Base-by-base conservation (phyloP, 1,140 invertebrate genomes). In the Homalodisca vitripennis region DNA sequence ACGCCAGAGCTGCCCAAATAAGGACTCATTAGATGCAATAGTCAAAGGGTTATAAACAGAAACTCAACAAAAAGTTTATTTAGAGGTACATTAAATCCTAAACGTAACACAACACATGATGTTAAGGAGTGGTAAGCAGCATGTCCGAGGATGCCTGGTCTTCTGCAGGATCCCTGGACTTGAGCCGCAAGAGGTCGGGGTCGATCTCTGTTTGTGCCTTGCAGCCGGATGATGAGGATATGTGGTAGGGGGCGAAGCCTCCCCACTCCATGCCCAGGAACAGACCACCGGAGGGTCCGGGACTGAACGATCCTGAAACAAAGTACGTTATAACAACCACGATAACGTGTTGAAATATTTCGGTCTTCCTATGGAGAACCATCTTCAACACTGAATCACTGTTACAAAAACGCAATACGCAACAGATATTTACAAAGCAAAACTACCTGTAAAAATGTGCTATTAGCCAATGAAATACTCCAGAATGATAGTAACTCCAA, bases 221-320 rank as follows among this genome's bases (percentile, higher is more conserved):
- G 34, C 31, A 31, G n/a, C 20, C 51, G 27, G 27, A 17, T 14
- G 66, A 48, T 2, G 41, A 47, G n/a, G 63, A 26, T 17, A 67
- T 24, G 47, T 53, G 66, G 14, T 68, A 63, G 20, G 41, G 32
- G 30, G 68, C 57, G 14, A 69, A 57, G 34, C 70, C 67, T 6
- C 72, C 72, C 70, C 70, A 71, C 30, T 71, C 70, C 70, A 71
- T 71, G 3, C 70, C 70, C 3, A 73, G 68, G 63, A 72, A 73
- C 22, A 73, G 30, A 6, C 68, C 70, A 6, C 67, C 55, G 6
- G 66, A 55, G 3, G 66, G 27, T 13, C 70, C 68, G n/a, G 70
- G 70, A 34, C 68, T 71, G 60, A 63, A 71, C 41, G 62, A 68
- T 10, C 70, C 69, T 48, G 64, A 3, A 47, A 66, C 31, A 64